Evolutionary conservation across 2,113 vertebrate genomes (phyloP).

Genomic region (Fulmarus glacialis): DNA sequence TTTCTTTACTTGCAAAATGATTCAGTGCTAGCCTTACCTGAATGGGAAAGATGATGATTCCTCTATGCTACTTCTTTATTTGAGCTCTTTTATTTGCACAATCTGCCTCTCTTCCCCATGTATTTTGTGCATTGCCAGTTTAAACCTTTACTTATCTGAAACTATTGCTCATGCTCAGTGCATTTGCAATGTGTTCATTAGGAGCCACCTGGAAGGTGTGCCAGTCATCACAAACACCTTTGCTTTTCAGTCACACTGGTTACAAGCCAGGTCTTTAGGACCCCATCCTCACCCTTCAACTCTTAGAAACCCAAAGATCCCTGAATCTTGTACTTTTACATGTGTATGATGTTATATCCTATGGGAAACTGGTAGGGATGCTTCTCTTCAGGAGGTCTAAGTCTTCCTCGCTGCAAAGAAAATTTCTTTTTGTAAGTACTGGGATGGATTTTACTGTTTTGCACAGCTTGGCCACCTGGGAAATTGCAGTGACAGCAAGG

Average conservation of each 20-base stretch:
- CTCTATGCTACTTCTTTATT: not conserved
- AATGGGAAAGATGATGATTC: not conserved
- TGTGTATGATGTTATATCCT: not conserved
- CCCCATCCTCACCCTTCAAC: not conserved
- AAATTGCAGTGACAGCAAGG: not conserved
- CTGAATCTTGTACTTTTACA: not conserved
- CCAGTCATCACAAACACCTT: not conserved
- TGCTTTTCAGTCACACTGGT: not conserved
- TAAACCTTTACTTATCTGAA: not conserved
- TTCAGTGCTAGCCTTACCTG: not conserved
- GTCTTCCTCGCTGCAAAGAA: not conserved
- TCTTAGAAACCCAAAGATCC: not conserved
- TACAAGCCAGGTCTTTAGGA: not conserved
- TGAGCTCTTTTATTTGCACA: not conserved
- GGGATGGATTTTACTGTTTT: not conserved
- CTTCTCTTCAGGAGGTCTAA: not conserved
- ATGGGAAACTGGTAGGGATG: not conserved
- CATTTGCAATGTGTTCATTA: not conserved
- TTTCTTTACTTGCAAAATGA: not conserved
- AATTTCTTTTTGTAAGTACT: not conserved
- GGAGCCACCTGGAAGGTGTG: not conserved
- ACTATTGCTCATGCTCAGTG: not conserved
- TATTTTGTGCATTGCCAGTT: not conserved
- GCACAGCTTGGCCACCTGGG: not conserved
- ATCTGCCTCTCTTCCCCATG: not conserved